phyloP scores from a whole-genome alignment of 2,113 vertebrate genomes.

The Nesoenas mayeri region DNA sequence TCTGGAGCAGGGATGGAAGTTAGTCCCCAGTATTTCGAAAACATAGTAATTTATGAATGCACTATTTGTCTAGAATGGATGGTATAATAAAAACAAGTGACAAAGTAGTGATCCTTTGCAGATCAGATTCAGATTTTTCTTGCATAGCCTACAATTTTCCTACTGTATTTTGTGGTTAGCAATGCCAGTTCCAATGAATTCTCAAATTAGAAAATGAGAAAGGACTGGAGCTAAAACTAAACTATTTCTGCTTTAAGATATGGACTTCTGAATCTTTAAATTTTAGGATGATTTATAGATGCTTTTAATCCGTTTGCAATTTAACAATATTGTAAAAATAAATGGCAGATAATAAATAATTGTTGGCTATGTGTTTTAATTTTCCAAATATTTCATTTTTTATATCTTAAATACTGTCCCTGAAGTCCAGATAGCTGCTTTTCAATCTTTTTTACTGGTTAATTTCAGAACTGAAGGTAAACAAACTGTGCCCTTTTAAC shows the following conservation, averaged over 20 bases:
- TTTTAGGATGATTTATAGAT: background rate
- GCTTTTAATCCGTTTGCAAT: background rate
- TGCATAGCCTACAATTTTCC: background rate
- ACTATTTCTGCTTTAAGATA: background rate
- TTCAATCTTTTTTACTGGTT: conserved; percentile 54
- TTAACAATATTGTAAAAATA: background rate
- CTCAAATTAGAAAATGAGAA: background rate
- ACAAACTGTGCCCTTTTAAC: conserved; percentile 70
- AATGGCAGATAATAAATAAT: conserved; percentile 18
- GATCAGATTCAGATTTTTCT: conserved; percentile 13
- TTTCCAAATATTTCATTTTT: conserved; percentile 47
- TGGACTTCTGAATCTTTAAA: background rate
- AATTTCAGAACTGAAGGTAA: conserved; percentile 64
- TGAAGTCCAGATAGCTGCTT: conserved; percentile 32
- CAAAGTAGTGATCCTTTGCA: background rate
- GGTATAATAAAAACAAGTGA: conserved; percentile 29
- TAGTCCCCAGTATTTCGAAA: background rate
- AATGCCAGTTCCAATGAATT: conserved; percentile 15
- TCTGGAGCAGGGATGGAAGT: background rate
- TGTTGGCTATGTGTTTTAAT: conserved; percentile 30
- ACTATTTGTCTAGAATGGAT: background rate
- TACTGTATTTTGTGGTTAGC: background rate
- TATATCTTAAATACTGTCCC: conserved; percentile 38
- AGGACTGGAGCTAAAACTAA: background rate
- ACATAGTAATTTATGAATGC: conserved; percentile 8